Percentiles rank a stretch among this genome's conserved stretches.
These are phyloP conservation scores for Cherax quadricarinatus DNA, from an alignment of 1,140 invertebrate species.

Conservation along the genomic window DNA sequence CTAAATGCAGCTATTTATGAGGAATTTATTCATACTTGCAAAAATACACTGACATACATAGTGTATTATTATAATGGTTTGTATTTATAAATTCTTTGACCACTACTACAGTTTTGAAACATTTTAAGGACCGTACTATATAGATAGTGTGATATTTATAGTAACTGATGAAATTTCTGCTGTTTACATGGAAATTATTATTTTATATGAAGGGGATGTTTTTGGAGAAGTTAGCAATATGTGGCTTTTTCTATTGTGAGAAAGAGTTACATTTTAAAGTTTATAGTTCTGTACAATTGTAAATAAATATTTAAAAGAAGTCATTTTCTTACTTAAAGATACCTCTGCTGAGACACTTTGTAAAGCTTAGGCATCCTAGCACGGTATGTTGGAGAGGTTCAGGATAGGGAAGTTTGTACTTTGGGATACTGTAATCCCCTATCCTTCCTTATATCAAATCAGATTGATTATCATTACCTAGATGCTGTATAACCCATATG, in stretches of 20 bases:
- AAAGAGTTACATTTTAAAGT: slow-evolving; percentile 1
- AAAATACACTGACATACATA: too few relatives aligned
- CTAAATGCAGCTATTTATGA: not conserved
- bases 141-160: not conserved
- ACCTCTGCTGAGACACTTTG: too few relatives aligned
- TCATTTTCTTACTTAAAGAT: not conserved
- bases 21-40: too few relatives aligned
- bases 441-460: too few relatives aligned
- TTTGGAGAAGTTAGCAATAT: not conserved
- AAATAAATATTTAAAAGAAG: not conserved
- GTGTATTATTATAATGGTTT: too few relatives aligned
- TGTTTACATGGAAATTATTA: not conserved
- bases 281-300: not conserved
- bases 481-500: too few relatives aligned
- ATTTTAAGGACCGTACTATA: not conserved
- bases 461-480: too few relatives aligned
- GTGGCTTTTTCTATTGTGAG: not conserved
- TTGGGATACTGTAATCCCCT: too few relatives aligned
- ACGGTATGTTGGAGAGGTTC: too few relatives aligned
- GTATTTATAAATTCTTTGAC: not conserved
- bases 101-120: not conserved
- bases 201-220: slow-evolving; percentile 6
- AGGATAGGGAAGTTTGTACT: too few relatives aligned
- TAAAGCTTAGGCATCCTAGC: too few relatives aligned
- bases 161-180: not conserved